Evolutionary conservation across 1,140 invertebrate genomes (phyloP), one percentile per base, ranked within the genome.

Genomic region (Dermatophagoides farinae): DNA sequence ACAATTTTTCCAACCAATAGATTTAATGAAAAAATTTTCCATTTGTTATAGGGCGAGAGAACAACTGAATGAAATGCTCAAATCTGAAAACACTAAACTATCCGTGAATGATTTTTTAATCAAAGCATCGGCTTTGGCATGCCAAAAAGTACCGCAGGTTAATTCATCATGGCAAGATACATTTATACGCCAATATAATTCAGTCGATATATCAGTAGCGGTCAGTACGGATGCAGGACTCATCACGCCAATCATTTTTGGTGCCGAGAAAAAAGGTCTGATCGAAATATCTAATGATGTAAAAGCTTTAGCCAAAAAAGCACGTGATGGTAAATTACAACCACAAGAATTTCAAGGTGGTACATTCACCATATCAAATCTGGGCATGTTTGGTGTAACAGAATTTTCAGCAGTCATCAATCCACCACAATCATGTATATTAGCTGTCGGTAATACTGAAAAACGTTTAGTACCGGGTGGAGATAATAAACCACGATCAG

Each of bases 21-120:
- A n/a, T 20, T 47, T 49, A 14, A 37, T 23, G n/a, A n/a, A 40
- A 38, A 18, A 1, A 8, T 40, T 23, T 20, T 55, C 39, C n/a
- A 38, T 41, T 62, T 38, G 59, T 66, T 71, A 64, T 66, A 79
- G 77, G 57, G 78, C 95, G 46, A 83, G 92, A 65, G 71, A 76
- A 63, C 73, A 80, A 61, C 70, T 85, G 39, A 85, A 85, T 70
- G 83, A 83, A 60, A 74, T 82, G 64, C 73, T 93, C 40, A 82
- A 83, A 51, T 88, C 88, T 68, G 78, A 88, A 22, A 82, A 83
- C 54, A 67, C 75, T n/a, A 89, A 93, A 73, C 68, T 98, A 14
- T 95, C 90, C 23, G 80, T 97, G 0, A 98, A 97, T 71, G 95
- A 98, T 72, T 95, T 98, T 67, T 84, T 99, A 51, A 87, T 98